A percentile compares a stretch with the other conserved stretches of the same genome.
These are phyloP conservation scores for Pogona vitticeps DNA, from an alignment of 2,113 vertebrate genomes.

Conservation along the genomic window DNA sequence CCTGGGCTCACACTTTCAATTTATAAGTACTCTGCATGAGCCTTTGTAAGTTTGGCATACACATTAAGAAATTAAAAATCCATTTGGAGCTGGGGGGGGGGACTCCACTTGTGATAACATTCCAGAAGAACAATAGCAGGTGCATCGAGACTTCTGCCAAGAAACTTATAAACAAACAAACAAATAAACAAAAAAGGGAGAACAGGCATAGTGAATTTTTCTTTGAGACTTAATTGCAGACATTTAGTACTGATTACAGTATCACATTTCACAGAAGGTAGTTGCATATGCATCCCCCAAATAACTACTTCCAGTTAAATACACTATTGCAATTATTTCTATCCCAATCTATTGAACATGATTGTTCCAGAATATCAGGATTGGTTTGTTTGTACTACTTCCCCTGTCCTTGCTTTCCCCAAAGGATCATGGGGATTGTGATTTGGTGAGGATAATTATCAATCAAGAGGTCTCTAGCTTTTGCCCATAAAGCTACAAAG, in stretches of 20 bases:
- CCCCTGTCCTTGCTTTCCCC: background rate
- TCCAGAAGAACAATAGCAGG: conserved; percentile 46
- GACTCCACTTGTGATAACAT: conserved; percentile 45
- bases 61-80: background rate
- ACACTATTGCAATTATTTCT: background rate
- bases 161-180: conserved; percentile 24
- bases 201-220: background rate
- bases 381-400: background rate
- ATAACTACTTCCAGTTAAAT: background rate
- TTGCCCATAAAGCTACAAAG: background rate
- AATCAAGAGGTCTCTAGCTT: background rate
- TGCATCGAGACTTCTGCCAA: conserved; percentile 44
- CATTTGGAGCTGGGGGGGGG: background rate
- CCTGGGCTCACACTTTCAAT: background rate
- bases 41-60: background rate
- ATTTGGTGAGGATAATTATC: background rate
- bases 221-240: background rate
- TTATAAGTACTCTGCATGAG: background rate
- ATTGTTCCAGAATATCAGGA: too few relatives aligned
- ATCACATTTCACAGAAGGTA: conserved; percentile 8
- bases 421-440: background rate
- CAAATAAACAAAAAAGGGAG: conserved; percentile 17
- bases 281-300: background rate
- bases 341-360: too few relatives aligned
- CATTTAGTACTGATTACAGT: background rate